Evolutionary conservation across 2,888 invertebrate genomes (phyloP).

Genomic region (Lissocephala sabroskyi): DNA sequence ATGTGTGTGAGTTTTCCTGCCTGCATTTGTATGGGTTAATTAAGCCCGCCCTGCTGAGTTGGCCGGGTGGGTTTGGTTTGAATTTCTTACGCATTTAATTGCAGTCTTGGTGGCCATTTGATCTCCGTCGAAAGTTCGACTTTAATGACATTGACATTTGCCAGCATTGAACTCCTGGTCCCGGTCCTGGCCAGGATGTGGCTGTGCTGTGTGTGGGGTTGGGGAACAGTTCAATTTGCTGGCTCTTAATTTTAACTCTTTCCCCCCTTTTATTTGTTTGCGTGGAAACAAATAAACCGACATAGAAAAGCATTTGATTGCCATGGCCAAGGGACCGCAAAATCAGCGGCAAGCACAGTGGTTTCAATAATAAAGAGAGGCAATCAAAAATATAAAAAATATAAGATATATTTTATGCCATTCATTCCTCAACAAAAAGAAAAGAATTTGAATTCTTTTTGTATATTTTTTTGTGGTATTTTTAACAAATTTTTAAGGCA

Average conservation of each 20-base stretch:
- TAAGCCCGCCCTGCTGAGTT: constrained; percentile 28
- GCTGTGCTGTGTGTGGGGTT: no score
- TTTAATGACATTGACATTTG: constrained; percentile 61
- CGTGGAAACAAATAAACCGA: constrained; percentile 46
- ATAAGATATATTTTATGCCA: no score
- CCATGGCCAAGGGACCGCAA: constrained; percentile 7
- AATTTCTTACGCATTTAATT: constrained; percentile 53
- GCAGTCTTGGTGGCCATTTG: constrained; percentile 32
- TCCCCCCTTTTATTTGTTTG: constrained; percentile 20
- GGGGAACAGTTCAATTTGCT: no score
- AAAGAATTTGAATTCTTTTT: no score
- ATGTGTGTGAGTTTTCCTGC: constrained; percentile 51
- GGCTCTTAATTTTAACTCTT: no score
- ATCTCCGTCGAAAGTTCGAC: constrained; percentile 26
- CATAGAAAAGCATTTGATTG: constrained; percentile 47
- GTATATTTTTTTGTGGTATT: no score
- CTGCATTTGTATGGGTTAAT: constrained; percentile 57
- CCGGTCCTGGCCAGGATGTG: constrained; percentile 13
- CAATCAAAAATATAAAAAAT: no score
- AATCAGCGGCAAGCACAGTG: neutral
- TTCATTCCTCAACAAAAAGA: no score
- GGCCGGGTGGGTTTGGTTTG: constrained; percentile 7
- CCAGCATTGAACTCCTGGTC: neutral
- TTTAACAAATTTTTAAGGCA: no score
- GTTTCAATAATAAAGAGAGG: no score